Percentiles rank a stretch among this genome's conserved stretches.
phyloP scores from a whole-genome alignment of 2,797 vertebrate genomes.

The Sus cebifrons region DNA sequence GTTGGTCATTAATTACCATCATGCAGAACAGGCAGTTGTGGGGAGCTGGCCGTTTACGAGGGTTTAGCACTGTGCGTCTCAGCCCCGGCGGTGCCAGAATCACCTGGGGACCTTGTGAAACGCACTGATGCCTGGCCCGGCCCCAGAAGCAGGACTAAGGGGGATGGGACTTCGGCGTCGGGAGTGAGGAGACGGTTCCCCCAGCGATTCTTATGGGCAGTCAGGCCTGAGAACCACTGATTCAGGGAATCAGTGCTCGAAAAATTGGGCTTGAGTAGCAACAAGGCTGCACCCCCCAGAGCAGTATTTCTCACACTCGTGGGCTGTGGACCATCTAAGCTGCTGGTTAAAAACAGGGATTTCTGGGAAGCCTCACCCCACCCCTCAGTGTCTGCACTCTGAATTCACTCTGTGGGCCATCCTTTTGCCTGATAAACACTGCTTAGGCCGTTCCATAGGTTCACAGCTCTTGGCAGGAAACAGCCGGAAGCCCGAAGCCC shows the following conservation, averaged over 20 bases:
- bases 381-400: background rate
- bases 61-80: background rate
- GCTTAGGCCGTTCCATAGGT: too few species aligned
- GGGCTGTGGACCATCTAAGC: background rate
- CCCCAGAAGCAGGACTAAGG: background rate
- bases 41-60: background rate
- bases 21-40: background rate
- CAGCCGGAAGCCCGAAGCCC: too few species aligned
- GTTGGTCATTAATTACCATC: background rate
- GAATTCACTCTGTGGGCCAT: background rate
- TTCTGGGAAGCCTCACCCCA: background rate
- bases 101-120: background rate
- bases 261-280: background rate
- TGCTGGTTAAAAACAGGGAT: background rate
- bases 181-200: background rate
- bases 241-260: conserved; percentile 18
- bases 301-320: background rate
- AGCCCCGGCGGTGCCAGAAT: background rate
- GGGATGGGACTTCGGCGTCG: background rate
- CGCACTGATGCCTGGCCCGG: background rate
- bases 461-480: too few species aligned
- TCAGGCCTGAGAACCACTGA: conserved; percentile 9
- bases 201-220: background rate
- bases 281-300: background rate
- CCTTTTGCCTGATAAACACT: background rate